Conservation (phyloP, 2,113 vertebrate genomes). For the Hucho hucho region DNA sequence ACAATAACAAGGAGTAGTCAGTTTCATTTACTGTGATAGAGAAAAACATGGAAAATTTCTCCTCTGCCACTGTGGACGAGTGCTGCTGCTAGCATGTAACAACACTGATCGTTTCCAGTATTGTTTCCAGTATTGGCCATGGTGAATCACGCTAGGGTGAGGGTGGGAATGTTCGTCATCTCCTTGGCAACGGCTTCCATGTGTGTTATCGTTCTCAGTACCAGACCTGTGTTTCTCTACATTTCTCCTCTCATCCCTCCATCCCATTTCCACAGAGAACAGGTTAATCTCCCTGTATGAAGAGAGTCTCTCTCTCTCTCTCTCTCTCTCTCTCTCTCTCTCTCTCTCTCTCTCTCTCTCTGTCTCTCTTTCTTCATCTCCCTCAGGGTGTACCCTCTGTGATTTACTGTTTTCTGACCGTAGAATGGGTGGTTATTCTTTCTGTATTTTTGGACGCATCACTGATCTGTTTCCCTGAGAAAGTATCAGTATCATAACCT, state of each 20-base stretch:
- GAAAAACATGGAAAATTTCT: constrained; percentile 59
- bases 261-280: not conserved
- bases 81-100: constrained; percentile 42
- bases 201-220: constrained; percentile 23
- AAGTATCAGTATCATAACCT: too few relatives aligned
- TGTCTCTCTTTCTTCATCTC: too few relatives aligned
- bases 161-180: constrained; percentile 51
- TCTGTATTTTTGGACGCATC: not conserved
- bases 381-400: too few relatives aligned
- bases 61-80: constrained; percentile 41
- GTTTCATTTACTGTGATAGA: constrained; percentile 53
- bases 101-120: constrained; percentile 57
- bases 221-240: not conserved
- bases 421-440: too few relatives aligned
- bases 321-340: not conserved
- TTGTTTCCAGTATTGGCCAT: constrained; percentile 27
- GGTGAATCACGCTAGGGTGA: constrained; percentile 56
- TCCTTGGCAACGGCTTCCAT: constrained; percentile 35
- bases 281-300: not conserved
- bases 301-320: not conserved
- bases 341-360: not conserved
- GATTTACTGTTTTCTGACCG: too few relatives aligned
- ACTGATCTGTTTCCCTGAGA: not conserved
- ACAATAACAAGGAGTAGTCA: constrained; percentile 67
- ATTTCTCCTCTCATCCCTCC: not conserved